A percentile compares a stretch with the other conserved stretches of the same genome.
phyloP scores from a whole-genome alignment of 2,113 vertebrate genomes.

The Ammodytes marinus region DNA sequence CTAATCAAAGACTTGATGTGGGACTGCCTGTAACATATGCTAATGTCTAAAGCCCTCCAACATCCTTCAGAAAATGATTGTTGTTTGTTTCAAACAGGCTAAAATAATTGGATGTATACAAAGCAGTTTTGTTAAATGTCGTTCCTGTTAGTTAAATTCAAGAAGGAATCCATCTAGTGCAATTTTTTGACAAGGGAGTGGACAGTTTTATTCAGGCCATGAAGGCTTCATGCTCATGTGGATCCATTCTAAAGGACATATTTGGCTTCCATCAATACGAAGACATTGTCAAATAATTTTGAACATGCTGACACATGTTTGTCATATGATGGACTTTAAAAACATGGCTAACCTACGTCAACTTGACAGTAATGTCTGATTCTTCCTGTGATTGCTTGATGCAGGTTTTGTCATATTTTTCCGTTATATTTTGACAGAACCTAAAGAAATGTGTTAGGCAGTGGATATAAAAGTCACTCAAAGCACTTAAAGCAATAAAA shows the following conservation, averaged over 20 bases:
- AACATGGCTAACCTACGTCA: not conserved
- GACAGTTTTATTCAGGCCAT: not conserved
- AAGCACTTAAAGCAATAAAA: not conserved
- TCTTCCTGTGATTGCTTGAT: not conserved
- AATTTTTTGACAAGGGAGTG: not conserved
- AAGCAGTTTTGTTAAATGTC: not conserved
- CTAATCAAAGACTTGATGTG: no score
- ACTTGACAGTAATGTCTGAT: not conserved
- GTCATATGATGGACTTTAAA: not conserved
- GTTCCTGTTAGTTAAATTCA: not conserved
- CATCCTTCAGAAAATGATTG: not conserved
- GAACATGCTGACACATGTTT: not conserved
- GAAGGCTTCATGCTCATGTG: no score
- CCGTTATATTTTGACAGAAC: not conserved
- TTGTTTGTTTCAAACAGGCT: not conserved
- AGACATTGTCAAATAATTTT: not conserved
- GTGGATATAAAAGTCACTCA: conserved; percentile 20
- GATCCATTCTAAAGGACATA: no score
- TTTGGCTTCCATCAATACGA: no score
- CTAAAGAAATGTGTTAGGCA: not conserved
- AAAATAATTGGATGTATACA: not conserved
- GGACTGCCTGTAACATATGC: no score
- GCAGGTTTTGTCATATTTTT: not conserved
- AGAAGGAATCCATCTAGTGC: not conserved
- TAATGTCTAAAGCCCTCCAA: no score